Percentiles rank a stretch among this genome's conserved stretches.
Evolutionary conservation across 2,888 invertebrate genomes (phyloP).

Genomic region (Eupithecia exiguata): DNA sequence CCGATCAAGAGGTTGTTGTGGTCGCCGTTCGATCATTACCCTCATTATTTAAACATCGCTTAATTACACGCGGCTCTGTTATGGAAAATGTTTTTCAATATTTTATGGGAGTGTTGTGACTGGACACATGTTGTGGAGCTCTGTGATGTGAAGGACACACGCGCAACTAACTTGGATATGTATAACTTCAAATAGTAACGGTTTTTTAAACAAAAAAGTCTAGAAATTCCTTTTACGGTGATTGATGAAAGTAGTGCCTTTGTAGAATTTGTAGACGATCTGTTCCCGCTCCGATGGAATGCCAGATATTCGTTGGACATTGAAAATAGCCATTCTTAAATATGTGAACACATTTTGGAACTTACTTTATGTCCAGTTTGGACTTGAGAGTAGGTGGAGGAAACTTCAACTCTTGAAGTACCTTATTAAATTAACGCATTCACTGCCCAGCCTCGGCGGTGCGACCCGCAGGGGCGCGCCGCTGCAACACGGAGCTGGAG

Average conservation of each 20-base stretch:
- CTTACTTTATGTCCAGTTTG: neutral
- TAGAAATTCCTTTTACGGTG: neutral
- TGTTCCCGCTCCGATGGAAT: neutral
- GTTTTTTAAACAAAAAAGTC: neutral
- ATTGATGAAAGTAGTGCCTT: neutral
- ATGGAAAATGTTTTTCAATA: slow-evolving; percentile 39
- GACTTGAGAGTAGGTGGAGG: neutral
- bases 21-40: slow-evolving; percentile 67
- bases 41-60: slow-evolving; percentile 43
- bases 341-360: neutral
- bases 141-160: neutral
- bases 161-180: neutral
- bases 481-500: too few species aligned
- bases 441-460: too few species aligned
- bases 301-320: neutral
- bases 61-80: slow-evolving; percentile 42
- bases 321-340: neutral
- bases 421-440: too few species aligned
- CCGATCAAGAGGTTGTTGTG: slow-evolving; percentile 61
- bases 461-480: too few species aligned
- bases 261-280: neutral
- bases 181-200: neutral
- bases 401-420: neutral
- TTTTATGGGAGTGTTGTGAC: slow-evolving; percentile 40
- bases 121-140: slow-evolving; percentile 39